A percentile compares a stretch with the other conserved stretches of the same genome.
Conservation (phyloP, 2,113 vertebrate species). For the Mystacornis crossleyi region DNA sequence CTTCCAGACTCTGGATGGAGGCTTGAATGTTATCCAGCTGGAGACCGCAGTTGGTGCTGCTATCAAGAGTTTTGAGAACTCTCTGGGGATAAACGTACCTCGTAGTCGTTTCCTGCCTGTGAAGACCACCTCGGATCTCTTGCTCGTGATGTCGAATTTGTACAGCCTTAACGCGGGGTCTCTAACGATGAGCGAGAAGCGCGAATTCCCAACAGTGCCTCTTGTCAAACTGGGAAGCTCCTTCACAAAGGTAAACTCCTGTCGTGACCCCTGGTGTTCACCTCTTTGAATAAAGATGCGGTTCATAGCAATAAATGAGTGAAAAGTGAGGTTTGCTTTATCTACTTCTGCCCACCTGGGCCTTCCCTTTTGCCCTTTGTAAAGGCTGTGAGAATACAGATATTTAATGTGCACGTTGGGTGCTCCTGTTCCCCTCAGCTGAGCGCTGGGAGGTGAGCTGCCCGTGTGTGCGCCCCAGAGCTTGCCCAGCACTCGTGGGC, state of each 20-base stretch:
- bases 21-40: conserved; percentile 96
- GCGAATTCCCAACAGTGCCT: conserved; percentile 95
- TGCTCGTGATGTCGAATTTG: conserved; percentile 98
- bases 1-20: conserved; percentile 91
- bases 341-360: not conserved
- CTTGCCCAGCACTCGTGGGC: accelerated
- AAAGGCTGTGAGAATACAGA: not conserved
- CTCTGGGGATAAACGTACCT: conserved; percentile 95
- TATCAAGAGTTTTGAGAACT: conserved; percentile 97
- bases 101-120: conserved; percentile 97
- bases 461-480: not conserved
- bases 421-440: not conserved
- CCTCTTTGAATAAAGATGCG: not conserved
- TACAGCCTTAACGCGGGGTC: conserved; percentile 97
- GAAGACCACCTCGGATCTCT: conserved; percentile 96
- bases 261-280: accelerated
- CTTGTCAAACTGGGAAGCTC: conserved; percentile 97
- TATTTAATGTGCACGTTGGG: accelerated
- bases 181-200: conserved; percentile 94
- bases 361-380: not conserved
- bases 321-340: not conserved
- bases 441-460: not conserved
- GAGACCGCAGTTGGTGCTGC: conserved; percentile 98
- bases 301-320: not conserved
- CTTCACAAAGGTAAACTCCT: conserved; percentile 90